Evolutionary conservation across 2,113 vertebrate genomes (phyloP), one percentile per base, ranked within the genome.

Genomic region (Rostratula benghalensis): DNA sequence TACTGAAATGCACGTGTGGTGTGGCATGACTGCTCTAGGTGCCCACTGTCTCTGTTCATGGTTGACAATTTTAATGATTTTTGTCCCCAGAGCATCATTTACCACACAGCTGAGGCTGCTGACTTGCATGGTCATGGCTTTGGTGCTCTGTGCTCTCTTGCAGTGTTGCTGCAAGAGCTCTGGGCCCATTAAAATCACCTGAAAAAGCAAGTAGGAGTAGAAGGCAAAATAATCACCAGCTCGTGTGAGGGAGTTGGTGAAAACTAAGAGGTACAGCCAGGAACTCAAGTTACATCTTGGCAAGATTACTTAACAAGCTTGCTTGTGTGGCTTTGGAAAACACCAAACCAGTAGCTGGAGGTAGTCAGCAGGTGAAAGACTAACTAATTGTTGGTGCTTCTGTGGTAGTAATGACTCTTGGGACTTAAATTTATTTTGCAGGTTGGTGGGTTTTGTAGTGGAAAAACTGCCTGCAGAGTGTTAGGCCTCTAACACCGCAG

Each of bases 251-350:
- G 70, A 82, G 51, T 9, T 64, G 37, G 69, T 89, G 87, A 82
- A 80, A 91, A 41, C 17, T 15, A 45, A 39, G 87, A 84, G 81
- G 54, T 39, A 64, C 48, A 45, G 93, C 74, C 83, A 93, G 89
- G 77, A 95, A 84, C 84, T 95, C 57, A 12, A 19, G 74, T 92
- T 93, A 84, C 76, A 22, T 87, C 69, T 93, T 89, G 89, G 92
- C 87, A 85, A 35, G 69, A 8, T 84, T 48, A 35, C 61, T 31
- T 31, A 53, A 45, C 5, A 5, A 6, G 67, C 50, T 76, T 71
- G 76, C 33, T 73, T 0, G 0, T 46, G 53, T 59, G 21, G 61
- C 41, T 89, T 63, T 70, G 63, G 69, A 23, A 81, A 57, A 65
- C 41, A 14, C 45, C 43, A 51, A 46, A 71, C 22, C 15, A 50